Conservation (phyloP, 2,888 invertebrate genomes). For the Magallana nippona region DNA sequence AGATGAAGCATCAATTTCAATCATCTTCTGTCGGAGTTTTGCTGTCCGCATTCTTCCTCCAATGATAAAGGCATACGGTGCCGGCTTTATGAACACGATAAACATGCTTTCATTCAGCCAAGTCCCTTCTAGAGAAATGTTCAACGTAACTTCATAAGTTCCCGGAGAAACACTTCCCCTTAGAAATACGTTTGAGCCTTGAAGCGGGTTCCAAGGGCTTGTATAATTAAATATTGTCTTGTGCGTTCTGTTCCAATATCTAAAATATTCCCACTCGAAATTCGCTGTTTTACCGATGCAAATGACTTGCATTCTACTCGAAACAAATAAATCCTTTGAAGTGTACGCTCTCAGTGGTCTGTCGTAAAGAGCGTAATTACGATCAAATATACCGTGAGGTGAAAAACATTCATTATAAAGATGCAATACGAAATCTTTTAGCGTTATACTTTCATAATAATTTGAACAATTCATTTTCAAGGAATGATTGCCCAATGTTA, state of each 20-base stretch:
- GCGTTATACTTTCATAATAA: slow-evolving; percentile 32
- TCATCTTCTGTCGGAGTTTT: slow-evolving; percentile 2
- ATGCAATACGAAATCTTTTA: not conserved
- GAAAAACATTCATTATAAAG: slow-evolving; percentile 46
- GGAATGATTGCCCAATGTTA: slow-evolving; percentile 54
- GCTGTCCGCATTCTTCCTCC: slow-evolving; percentile 52
- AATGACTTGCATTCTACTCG: slow-evolving; percentile 55
- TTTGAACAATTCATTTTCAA: slow-evolving; percentile 57
- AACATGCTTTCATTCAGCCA: slow-evolving; percentile 57
- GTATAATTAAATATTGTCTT: slow-evolving; percentile 41
- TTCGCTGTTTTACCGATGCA: slow-evolving; percentile 48
- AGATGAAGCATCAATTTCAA: slow-evolving; percentile 52
- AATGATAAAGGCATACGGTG: slow-evolving; percentile 57
- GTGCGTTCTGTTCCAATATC: not conserved
- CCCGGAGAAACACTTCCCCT: slow-evolving; percentile 49
- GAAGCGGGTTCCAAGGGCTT: not conserved
- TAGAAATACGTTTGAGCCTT: slow-evolving; percentile 49
- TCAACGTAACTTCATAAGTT: slow-evolving; percentile 46
- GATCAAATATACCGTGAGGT: slow-evolving; percentile 56
- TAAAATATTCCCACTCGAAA: slow-evolving; percentile 51
- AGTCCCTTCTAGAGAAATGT: slow-evolving; percentile 56
- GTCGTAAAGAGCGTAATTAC: slow-evolving; percentile 54
- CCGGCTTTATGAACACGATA: slow-evolving; percentile 52
- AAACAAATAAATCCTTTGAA: slow-evolving; percentile 56
- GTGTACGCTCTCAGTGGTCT: slow-evolving; percentile 55